A percentile compares a stretch with the other conserved stretches of the same genome.
These are phyloP conservation scores for Caenorhabditis afra DNA, from an alignment of 2,888 invertebrate species.

Conservation along the genomic window DNA sequence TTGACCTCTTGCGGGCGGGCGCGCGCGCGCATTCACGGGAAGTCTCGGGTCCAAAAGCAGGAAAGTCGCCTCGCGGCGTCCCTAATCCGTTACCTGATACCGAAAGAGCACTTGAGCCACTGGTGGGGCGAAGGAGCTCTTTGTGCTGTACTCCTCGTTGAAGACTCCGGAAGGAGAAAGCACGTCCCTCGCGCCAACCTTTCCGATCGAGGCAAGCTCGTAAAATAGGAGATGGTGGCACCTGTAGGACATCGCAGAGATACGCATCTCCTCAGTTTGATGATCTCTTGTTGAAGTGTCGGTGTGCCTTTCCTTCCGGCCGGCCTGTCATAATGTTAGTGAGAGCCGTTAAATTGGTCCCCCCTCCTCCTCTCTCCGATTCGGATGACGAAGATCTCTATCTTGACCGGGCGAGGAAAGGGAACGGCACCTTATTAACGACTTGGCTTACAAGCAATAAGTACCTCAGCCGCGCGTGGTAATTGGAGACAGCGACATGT, in stretches of 20 bases:
- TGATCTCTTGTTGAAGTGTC: constrained; percentile 22
- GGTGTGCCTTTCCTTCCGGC: constrained; percentile 23
- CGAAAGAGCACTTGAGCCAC: constrained; percentile 20
- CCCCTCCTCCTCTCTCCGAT: no score
- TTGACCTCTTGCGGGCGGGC: constrained; percentile 29
- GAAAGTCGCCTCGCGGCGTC: constrained; percentile 2
- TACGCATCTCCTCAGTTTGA: constrained; percentile 29
- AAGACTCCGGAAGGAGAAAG: constrained; percentile 12
- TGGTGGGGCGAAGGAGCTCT: no score
- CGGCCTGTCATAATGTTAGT: constrained; percentile 16
- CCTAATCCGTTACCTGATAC: constrained; percentile 44
- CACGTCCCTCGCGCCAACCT: constrained; percentile 4
- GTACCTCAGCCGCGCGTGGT: constrained; percentile 13
- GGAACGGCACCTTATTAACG: constrained; percentile 53
- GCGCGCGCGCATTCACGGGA: not conserved
- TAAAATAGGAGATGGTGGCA: constrained; percentile 48
- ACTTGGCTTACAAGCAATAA: constrained; percentile 23
- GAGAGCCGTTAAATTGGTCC: constrained; percentile 54
- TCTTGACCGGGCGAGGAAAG: constrained; percentile 17
- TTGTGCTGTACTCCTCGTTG: not conserved
- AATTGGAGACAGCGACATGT: constrained; percentile 63
- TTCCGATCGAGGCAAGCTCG: constrained; percentile 16
- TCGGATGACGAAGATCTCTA: constrained; percentile 17
- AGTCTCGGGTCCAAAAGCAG: not conserved
- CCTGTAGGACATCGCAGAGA: constrained; percentile 48